Base-by-base conservation (phyloP, 2,888 invertebrate genomes). In the Lasius platythorax region DNA sequence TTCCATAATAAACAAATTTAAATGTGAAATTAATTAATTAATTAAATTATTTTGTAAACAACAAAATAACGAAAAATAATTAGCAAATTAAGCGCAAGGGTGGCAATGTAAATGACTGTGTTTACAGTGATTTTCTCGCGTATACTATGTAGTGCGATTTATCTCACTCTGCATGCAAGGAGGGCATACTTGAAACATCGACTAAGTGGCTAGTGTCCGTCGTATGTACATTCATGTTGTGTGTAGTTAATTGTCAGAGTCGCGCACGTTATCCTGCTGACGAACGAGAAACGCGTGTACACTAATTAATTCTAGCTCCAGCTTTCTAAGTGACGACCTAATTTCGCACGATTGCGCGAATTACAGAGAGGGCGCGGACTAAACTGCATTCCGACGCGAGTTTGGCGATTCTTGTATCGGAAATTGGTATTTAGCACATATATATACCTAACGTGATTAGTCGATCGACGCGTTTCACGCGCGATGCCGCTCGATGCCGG, bases 371-470 rank as follows among this genome's bases (percentile, higher is more conserved):
- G 18, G 30, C 11, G n/a, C 30, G 58, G 56, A 61, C 46, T 61
- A 37, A 81, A 81, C 61, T 75, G 43, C 75, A 33, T 61, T 81
- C 33, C 56, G 56, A n/a, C 9, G 12, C 46, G 61, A 81, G 58
- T 61, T 75, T 23, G 6, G 28, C 37, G 46, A 82, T 84, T 84
- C 81, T 33, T 74, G 33, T 6, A 11, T 53, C 50, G 72, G 50
- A 67, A 81, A 84, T 87, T 74, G 81, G 63, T 67, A 84, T 85
- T 84, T 85, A 70, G 63, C 68, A 66, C 72, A 66, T 61, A 56
- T 76, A 81, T 61, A 58, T 82, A 81, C 43, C 15, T 82, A 81
- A 87, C 37, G 15, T 73, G 76, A 76, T 87, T 82, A 87, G 23
- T 63, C 58, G 87, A 67, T 67, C 81, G 61, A 43, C 23, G 64